phyloP scores from a whole-genome alignment of 2,113 vertebrate species.

The Trichechus manatus region DNA sequence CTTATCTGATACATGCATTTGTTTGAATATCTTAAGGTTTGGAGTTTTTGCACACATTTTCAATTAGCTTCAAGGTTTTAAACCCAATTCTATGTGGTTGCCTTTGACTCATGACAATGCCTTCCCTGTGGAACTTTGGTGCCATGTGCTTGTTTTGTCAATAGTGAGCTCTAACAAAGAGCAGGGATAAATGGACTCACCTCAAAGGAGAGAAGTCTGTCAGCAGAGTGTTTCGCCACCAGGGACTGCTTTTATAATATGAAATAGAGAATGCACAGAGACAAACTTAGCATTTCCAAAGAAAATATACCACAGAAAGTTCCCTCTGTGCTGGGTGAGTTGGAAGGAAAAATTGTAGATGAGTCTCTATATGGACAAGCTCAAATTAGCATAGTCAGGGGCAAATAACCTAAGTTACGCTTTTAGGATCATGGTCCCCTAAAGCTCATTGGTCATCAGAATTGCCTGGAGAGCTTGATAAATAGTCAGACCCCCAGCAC shows the following conservation, averaged over 20 bases:
- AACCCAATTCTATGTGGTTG: not conserved
- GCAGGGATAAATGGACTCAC: not conserved
- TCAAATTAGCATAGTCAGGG: not conserved
- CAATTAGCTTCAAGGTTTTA: not conserved
- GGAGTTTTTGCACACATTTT: not conserved
- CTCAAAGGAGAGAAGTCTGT: not conserved
- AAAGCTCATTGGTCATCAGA: not conserved
- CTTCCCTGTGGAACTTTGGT: not conserved
- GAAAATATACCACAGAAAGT: not conserved
- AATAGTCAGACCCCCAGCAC: not conserved
- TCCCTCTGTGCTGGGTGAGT: not conserved
- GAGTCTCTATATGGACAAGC: not conserved
- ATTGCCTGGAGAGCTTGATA: not conserved
- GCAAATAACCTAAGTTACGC: constrained; percentile 13
- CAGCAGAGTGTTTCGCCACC: not conserved
- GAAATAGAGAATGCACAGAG: not conserved
- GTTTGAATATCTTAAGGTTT: not conserved
- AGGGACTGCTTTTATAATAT: not conserved
- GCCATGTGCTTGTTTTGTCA: not conserved
- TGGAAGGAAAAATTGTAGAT: not conserved
- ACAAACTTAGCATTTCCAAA: not conserved
- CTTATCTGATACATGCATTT: not conserved
- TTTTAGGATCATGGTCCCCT: not conserved
- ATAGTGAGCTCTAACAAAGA: not conserved
- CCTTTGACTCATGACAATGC: not conserved